Percentiles rank a stretch among this genome's conserved stretches.
Conservation (phyloP, 2,113 vertebrate species). For the Orientallactaga bullata region DNA sequence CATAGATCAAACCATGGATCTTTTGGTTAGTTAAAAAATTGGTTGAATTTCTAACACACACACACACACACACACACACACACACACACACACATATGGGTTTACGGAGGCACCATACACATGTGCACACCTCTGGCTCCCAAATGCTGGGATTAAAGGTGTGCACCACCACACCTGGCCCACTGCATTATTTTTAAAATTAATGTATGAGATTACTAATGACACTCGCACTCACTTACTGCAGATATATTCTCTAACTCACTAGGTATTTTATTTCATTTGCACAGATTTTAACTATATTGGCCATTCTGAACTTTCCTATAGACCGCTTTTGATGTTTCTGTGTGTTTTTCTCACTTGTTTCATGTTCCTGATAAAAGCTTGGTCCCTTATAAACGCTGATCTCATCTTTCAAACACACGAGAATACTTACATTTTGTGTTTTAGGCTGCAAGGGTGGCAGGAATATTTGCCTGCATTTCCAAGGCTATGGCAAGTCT, state of each 20-base stretch:
- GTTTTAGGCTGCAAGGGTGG: neutral
- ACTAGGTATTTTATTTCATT: conserved; percentile 18
- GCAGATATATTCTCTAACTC: neutral
- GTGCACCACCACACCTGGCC: too few species aligned
- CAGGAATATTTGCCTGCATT: conserved; percentile 15
- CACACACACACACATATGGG: neutral
- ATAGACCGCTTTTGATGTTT: neutral
- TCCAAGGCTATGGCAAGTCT: neutral
- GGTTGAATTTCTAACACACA: neutral
- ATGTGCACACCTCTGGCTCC: too few species aligned
- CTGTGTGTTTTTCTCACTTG: neutral
- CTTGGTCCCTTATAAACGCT: conserved; percentile 19
- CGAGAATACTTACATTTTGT: neutral
- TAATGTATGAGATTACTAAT: neutral
- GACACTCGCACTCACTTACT: neutral
- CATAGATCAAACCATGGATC: neutral
- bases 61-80: too few species aligned
- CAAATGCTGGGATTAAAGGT: too few species aligned
- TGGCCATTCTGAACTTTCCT: neutral
- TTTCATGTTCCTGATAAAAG: neutral
- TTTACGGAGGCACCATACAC: neutral
- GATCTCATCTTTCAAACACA: conserved; percentile 3
- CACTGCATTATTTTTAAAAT: neutral
- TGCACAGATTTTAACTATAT: neutral
- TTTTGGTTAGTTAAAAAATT: neutral